Base-by-base conservation (phyloP, 2,888 invertebrate species). In the Lithophane ornitopus region DNA sequence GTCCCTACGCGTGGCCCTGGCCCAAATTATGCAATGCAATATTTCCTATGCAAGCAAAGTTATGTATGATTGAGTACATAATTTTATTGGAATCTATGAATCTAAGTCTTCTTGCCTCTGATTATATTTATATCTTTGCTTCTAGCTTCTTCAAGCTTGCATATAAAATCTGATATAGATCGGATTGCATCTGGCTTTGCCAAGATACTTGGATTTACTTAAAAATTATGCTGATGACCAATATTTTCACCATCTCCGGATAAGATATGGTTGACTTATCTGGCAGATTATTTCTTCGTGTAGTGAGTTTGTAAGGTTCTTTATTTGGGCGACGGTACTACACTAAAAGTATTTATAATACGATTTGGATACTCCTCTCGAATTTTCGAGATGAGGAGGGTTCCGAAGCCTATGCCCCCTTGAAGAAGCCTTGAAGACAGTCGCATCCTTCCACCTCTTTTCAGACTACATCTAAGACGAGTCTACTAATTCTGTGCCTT, bases 311-410 rank as follows among this genome's bases (percentile, higher is more conserved):
- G 19, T 49, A 98, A 96, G 1, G 98, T 98, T 98, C 98, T 9
- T 98, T 9, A 98, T 95, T 98, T 98, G 2, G 98, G 98, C 0
- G 98, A 98, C 0, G 98, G 98, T 12, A 98, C 97, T 46, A 98
- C 97, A 81, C 97, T 97, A 91, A 97, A 98, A 0, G 98, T 98
- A 90, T 97, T 97, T 97, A 98, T 98, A 86, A 98, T 98, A 81
- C 98, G 96, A 91, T 98, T 98, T 0, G 98, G 98, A 91, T 98
- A 98, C 90, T 98, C 98, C 90, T 98, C 98, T 90, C 98, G 95
- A 86, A 98, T 98, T 92, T 98, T 98, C 16, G 97, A 97, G 86
- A 98, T 98, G 2, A 98, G 93, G 14, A 98, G 94, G 0, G 98
- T 98, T 49, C 98, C 98, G 94, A 98, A 96, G 11, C 2, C 3